phyloP scores from a whole-genome alignment of 2,113 vertebrate species.

The Ariopsis seemanni region DNA sequence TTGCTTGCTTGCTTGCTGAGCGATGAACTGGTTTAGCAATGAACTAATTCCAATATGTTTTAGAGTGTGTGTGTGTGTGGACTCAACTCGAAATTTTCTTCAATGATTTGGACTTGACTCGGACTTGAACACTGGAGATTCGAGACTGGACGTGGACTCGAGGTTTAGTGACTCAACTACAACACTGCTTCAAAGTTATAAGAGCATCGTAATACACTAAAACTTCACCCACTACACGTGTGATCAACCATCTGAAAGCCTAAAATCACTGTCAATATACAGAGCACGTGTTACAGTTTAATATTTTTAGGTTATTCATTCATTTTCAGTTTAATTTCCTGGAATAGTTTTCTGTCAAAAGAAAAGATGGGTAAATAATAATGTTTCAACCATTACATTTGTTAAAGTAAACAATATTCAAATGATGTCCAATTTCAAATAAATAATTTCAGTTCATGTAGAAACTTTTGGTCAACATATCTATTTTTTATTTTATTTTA shows the following conservation, averaged over 20 bases:
- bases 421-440: neutral
- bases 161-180: too few relatives aligned
- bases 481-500: neutral
- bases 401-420: neutral
- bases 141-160: too few relatives aligned
- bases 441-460: neutral
- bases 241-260: neutral
- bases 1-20: too few relatives aligned
- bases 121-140: too few relatives aligned
- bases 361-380: neutral
- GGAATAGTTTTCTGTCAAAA: neutral
- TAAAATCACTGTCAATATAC: neutral
- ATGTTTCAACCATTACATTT: neutral
- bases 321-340: neutral
- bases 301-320: neutral
- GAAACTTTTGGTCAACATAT: neutral
- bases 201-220: neutral
- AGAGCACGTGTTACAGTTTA: neutral
- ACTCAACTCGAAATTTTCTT: too few relatives aligned
- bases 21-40: too few relatives aligned
- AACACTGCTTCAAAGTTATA: neutral
- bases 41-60: too few relatives aligned
- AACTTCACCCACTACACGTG: neutral
- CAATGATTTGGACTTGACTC: too few relatives aligned
- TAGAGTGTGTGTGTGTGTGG: too few relatives aligned